Conservation (phyloP, 2,113 vertebrate species). For the Lutjanus erythropterus region DNA sequence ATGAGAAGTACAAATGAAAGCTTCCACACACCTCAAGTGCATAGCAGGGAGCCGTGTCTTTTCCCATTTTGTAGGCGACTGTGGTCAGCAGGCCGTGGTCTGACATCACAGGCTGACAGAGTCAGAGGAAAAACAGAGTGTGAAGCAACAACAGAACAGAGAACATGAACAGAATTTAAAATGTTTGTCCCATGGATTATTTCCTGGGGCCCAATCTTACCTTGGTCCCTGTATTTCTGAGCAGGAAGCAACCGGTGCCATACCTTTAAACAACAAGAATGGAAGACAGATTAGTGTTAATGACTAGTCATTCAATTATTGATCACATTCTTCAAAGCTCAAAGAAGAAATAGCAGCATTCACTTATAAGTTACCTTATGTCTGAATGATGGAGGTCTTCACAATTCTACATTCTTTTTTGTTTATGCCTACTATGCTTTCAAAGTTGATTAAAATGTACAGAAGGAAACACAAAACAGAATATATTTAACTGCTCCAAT, state of each 20-base stretch:
- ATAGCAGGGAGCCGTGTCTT: slow-evolving; percentile 89
- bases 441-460: not conserved
- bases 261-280: slow-evolving; percentile 84
- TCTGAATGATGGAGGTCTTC: not conserved
- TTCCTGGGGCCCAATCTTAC: slow-evolving; percentile 71
- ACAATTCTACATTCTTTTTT: not conserved
- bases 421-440: not conserved
- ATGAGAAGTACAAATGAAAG: not conserved
- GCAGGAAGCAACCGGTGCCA: slow-evolving; percentile 97
- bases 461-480: not conserved
- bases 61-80: slow-evolving; percentile 94
- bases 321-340: not conserved
- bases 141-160: not conserved
- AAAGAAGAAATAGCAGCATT: not conserved
- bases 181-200: not conserved
- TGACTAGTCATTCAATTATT: not conserved
- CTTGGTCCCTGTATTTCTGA: slow-evolving; percentile 94
- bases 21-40: slow-evolving; percentile 89
- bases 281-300: not conserved
- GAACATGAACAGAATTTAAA: not conserved
- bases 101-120: slow-evolving; percentile 89
- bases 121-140: not conserved
- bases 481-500: not conserved
- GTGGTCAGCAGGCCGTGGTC: slow-evolving; percentile 96
- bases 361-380: not conserved